These are phyloP conservation scores for Platalea minor DNA, from an alignment of 2,797 vertebrate genomes.

Conservation along the genomic window DNA sequence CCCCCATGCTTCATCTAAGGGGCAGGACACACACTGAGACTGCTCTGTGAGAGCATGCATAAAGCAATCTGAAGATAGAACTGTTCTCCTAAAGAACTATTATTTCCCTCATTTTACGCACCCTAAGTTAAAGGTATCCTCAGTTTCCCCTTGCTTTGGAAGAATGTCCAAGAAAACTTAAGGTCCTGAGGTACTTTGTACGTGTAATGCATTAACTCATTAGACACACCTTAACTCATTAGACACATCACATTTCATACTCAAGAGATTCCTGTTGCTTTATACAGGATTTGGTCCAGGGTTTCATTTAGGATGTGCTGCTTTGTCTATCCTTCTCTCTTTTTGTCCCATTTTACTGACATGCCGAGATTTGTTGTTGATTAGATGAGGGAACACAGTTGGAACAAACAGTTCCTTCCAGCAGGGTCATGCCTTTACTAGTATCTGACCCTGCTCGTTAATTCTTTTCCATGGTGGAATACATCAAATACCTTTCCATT, in stretches of 20 bases:
- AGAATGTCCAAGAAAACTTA: not conserved
- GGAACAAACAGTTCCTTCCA: not conserved
- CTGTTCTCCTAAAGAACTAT: not conserved
- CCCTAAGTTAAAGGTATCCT: not conserved
- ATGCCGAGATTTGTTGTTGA: not conserved
- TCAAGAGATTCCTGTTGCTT: not conserved
- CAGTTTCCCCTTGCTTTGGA: not conserved
- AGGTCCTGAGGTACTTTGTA: fast-evolving
- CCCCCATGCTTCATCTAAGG: not conserved
- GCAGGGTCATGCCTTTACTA: not conserved
- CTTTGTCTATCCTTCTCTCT: not conserved
- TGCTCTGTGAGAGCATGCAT: not conserved
- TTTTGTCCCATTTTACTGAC: not conserved
- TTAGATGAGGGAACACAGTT: not conserved
- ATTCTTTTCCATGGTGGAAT: not conserved
- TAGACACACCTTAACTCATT: not conserved
- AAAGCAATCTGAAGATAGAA: not conserved
- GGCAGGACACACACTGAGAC: not conserved
- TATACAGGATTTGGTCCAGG: not conserved
- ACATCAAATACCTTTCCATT: not conserved
- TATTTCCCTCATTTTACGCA: not conserved
- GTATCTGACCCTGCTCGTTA: not conserved
- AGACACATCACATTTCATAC: not conserved
- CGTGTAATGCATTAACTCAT: not conserved
- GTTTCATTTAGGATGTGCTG: not conserved